Conservation (phyloP, 2,113 vertebrate genomes). For the Fulica atra region DNA sequence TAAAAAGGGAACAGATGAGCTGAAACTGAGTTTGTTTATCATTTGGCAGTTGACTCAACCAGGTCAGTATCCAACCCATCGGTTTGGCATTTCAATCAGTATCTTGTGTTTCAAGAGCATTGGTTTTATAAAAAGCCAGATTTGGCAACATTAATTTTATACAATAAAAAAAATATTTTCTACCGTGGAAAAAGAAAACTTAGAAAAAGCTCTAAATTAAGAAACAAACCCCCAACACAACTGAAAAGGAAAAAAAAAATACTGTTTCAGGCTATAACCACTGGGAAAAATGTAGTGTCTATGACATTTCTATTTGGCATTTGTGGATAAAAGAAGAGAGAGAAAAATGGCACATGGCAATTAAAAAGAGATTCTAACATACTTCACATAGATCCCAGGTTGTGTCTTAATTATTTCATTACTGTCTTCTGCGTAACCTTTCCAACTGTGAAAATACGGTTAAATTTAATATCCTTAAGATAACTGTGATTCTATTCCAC, state of each 20-base stretch:
- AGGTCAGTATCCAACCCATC: conserved; percentile 62
- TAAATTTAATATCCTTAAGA: conserved; percentile 36
- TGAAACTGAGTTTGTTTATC: conserved; percentile 45
- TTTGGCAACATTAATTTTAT: conserved; percentile 71
- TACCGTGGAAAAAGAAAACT: conserved; percentile 63
- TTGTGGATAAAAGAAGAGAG: conserved; percentile 70
- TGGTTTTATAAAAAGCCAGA: conserved; percentile 70
- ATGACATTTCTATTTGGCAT: conserved; percentile 82
- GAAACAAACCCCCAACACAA: background rate
- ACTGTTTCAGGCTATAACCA: conserved; percentile 60
- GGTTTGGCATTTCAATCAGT: conserved; percentile 69
- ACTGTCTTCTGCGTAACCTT: conserved; percentile 47
- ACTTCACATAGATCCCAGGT: background rate
- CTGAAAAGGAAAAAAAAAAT: background rate
- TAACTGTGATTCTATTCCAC: conserved; percentile 6
- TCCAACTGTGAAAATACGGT: background rate
- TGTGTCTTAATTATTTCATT: conserved; percentile 33
- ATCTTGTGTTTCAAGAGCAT: conserved; percentile 53
- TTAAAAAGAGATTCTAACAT: conserved; percentile 43
- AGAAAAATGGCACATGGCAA: conserved; percentile 78
- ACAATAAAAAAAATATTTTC: conserved; percentile 64
- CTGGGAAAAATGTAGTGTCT: conserved; percentile 78
- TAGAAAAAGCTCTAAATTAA: conserved; percentile 45
- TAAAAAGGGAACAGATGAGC: conserved; percentile 40
- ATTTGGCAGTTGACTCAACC: conserved; percentile 72